Evolutionary conservation across 2,888 invertebrate genomes (phyloP).

Genomic region (Phlogophora meticulosa): DNA sequence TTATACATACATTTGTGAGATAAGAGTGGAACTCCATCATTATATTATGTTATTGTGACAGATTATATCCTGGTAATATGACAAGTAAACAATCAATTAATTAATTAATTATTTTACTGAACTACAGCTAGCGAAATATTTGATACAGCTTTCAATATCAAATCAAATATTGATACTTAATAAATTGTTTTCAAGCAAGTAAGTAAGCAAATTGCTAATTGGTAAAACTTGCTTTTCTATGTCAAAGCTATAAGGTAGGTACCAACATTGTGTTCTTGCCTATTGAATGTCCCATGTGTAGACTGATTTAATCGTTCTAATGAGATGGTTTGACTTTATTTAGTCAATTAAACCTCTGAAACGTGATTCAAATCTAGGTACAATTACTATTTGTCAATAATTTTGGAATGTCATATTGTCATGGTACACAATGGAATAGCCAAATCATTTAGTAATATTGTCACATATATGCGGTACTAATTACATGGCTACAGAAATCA

Average conservation of each 20-base stretch:
- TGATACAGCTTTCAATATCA: background rate
- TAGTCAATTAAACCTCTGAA: background rate
- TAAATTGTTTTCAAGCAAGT: background rate
- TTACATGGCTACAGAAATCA: too few relatives aligned
- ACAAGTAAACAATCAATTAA: background rate
- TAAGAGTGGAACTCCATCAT: slow-evolving; percentile 1
- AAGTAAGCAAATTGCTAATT: too few relatives aligned
- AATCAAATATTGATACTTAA: background rate
- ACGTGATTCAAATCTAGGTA: background rate
- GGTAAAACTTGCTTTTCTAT: background rate
- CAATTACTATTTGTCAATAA: background rate
- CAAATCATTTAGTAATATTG: background rate
- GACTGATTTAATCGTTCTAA: background rate
- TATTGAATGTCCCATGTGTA: background rate
- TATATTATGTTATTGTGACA: background rate
- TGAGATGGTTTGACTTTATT: background rate
- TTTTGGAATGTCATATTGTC: background rate
- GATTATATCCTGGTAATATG: background rate
- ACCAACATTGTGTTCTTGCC: background rate
- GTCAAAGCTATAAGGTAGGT: background rate
- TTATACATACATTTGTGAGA: background rate
- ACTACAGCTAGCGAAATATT: background rate
- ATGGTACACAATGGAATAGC: background rate
- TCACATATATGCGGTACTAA: background rate
- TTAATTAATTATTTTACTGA: background rate